Evolutionary conservation across 2,888 invertebrate species (phyloP), one percentile per base, ranked within the genome.

Genomic region (Acanthosepion esculentum): DNA sequence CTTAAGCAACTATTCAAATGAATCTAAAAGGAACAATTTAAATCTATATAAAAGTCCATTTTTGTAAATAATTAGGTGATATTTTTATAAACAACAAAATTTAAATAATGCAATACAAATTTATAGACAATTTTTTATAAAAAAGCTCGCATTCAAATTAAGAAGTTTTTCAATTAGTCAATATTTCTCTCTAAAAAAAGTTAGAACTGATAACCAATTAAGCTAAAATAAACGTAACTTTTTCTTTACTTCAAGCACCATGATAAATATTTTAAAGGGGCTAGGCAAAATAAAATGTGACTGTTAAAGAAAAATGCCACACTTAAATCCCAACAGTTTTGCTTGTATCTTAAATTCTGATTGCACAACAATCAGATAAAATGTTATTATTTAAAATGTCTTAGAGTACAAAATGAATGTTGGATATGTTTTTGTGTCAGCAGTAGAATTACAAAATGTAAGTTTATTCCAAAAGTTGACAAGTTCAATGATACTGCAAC

Each of bases 211-310:
- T 78, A 78, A 78, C 78, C 78, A 78, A 33, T 78, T 78, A 78
- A 78, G 15, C 78, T n/a, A 78, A 78, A 78, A 78, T n/a, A 78
- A 78, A 33, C 26, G 59, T 59, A 59, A 33, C 33, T 78, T n/a
- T 78, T n/a, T 78, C 78, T 78, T 78, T 78, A 78, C 78, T 78
- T 78, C n/a, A 78, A 78, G 78, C 78, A 78, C 78, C 78, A 78
- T 78, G 78, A n/a, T 78, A 78, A 78, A 78, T 15, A 78, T 78
- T 78, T 5, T 78, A 78, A 78, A 78, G n/a, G 41, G 15, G n/a
- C 78, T 78, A 78, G 78, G 78, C 78, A 78, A 78, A 78, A 78
- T 78, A 78, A 78, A 78, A 78, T 78, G 78, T 78, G 78, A 78
- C 78, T 78, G n/a, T 33, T 33, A 33, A 78, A 78, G n/a, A n/a